Base-by-base conservation (phyloP, 2,888 invertebrate genomes). In the Myopa tessellatipennis region DNA sequence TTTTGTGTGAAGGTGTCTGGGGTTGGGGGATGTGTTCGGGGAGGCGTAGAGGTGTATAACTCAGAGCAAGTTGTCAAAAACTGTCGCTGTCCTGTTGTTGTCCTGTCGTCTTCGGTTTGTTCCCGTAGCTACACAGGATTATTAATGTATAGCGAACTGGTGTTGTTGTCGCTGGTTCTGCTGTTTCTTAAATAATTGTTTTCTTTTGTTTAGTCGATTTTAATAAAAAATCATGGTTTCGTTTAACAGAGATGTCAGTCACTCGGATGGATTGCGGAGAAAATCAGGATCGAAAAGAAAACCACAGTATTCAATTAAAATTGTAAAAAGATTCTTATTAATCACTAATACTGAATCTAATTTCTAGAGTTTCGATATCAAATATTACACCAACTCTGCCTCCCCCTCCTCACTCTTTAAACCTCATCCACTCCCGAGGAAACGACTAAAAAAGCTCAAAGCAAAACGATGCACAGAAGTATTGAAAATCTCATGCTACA, bases 61-160 rank as follows among this genome's bases (percentile, higher is more conserved):
- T 45, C 69, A n/a, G 45, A 45, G 38, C 6, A 76, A 71, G 63
- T 77, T 77, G 73, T 77, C 77, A 77, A 45, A 77, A 77, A 77
- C 77, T 71, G 71, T 71, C 71, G 71, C 65, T 76, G 76, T 76
- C 55, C 63, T 75, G 68, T 75, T 60, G 55, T 38, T 14, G 65
- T 14, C 34, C 36, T 34, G 38, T n/a, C 16, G 55, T 55, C 55
- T 55, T 55, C 14, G n/a, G 14, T 55, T 55, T 55, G 55, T 55
- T 55, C 55, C 55, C 10, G 55, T 12, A n/a, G 55, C 55, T 65
- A 18, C 14, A 63, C 8, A 36, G 14, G 38, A 38, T 65, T 36
- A 34, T 65, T 36, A 45, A 45, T 45, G 6, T 45, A 34, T 65
- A 14, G 65, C 14, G 3, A 26, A 16, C 14, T 65, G 16, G 8